These are phyloP conservation scores for Geotrupes spiniger DNA, from an alignment of 2,888 invertebrate genomes.

Conservation along the genomic window DNA sequence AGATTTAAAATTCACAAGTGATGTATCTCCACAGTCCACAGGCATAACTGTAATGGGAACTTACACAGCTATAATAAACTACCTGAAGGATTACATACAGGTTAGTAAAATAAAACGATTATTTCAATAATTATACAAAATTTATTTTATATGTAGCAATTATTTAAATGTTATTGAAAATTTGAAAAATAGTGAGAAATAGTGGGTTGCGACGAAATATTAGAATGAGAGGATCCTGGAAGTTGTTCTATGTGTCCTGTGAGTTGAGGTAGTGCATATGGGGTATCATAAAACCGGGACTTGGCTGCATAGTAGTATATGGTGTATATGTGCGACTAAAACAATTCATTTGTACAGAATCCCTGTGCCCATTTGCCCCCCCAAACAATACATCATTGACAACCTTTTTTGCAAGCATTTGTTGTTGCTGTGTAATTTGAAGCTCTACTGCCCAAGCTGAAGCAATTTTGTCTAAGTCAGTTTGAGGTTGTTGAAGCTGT, in stretches of 20 bases:
- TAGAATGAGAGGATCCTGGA: neutral
- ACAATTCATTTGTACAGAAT: constrained; percentile 38
- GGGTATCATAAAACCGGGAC: constrained; percentile 5
- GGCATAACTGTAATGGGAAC: no score
- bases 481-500: constrained; percentile 30
- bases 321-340: no score
- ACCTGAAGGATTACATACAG: constrained; percentile 24
- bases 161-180: neutral
- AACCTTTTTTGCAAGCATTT: no score
- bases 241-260: neutral
- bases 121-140: neutral
- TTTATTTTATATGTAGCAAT: no score
- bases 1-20: no score
- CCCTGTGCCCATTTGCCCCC: constrained; percentile 50
- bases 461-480: constrained; percentile 49
- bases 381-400: no score
- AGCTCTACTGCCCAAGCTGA: constrained; percentile 49
- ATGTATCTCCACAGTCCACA: no score
- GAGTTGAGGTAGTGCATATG: neutral
- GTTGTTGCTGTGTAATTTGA: constrained; percentile 49
- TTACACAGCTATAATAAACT: no score
- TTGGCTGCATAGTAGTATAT: no score
- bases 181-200: neutral
- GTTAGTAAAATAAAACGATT: constrained; percentile 13
- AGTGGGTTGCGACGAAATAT: no score